phyloP scores from a whole-genome alignment of 2,113 vertebrate genomes.

The Grus americana region DNA sequence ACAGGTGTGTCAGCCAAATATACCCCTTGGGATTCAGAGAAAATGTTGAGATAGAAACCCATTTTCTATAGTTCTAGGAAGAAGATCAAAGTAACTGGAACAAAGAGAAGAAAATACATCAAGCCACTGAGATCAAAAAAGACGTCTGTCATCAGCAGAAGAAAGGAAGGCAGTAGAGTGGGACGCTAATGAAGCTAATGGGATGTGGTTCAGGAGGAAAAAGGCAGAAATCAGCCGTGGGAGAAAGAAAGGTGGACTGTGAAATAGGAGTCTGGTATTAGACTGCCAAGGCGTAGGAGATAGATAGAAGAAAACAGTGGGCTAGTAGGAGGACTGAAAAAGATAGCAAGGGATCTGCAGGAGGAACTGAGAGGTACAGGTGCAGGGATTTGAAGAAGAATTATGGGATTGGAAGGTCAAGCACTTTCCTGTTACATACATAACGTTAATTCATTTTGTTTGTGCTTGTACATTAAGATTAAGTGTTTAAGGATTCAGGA shows the following conservation, averaged over 20 bases:
- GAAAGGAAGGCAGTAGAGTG: background rate
- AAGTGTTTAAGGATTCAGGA: background rate
- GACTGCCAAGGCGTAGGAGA: background rate
- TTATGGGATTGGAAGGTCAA: background rate
- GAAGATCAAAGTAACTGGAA: background rate
- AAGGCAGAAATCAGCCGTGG: background rate
- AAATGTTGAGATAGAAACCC: background rate
- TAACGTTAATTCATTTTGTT: background rate
- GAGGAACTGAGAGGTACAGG: background rate
- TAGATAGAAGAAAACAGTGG: background rate
- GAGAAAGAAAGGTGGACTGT: background rate
- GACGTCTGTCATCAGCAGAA: background rate
- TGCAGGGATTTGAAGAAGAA: background rate
- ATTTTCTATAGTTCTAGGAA: background rate
- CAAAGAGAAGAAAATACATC: background rate
- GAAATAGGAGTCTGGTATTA: background rate
- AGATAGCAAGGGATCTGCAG: background rate
- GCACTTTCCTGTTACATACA: background rate
- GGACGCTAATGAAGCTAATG: background rate
- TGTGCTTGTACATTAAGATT: background rate
- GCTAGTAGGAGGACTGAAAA: background rate
- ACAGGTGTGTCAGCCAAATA: background rate
- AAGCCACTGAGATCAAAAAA: background rate
- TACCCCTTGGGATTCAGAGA: background rate
- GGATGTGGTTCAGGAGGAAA: background rate